These are phyloP conservation scores for Macroramphosus scolopax DNA, from an alignment of 2,797 vertebrate genomes.

Conservation along the genomic window DNA sequence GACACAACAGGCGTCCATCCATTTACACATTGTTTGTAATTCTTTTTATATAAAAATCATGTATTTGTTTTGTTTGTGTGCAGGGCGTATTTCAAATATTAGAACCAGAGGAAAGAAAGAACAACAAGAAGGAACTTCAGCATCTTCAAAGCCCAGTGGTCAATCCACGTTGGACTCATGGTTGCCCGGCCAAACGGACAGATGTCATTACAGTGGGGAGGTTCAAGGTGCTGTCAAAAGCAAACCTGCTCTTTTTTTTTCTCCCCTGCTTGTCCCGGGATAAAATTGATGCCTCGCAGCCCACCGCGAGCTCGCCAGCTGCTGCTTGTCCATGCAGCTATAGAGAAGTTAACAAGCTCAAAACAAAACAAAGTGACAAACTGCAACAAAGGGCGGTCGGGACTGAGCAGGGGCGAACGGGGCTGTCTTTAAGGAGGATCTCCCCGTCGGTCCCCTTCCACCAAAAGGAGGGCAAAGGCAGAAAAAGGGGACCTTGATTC, in stretches of 20 bases:
- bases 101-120: not conserved
- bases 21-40: not conserved
- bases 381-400: constrained; percentile 72
- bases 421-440: constrained; percentile 75
- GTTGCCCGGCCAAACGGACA: constrained; percentile 46
- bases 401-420: constrained; percentile 60
- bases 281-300: constrained; percentile 74
- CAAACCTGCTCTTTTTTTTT: constrained; percentile 45
- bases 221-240: constrained; percentile 67
- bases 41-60: too few relatives aligned
- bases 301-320: constrained; percentile 72
- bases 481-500: constrained; percentile 67
- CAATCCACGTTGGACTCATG: constrained; percentile 13
- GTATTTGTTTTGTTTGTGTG: too few relatives aligned
- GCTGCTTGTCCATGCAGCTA: constrained; percentile 68
- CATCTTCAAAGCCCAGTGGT: constrained; percentile 10
- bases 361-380: constrained; percentile 80
- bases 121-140: not conserved
- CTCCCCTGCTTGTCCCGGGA: constrained; percentile 47
- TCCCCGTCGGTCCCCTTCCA: constrained; percentile 61
- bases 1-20: too few relatives aligned
- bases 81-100: not conserved
- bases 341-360: constrained; percentile 82
- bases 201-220: constrained; percentile 45
- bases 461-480: constrained; percentile 66